Conservation (phyloP, 2,113 vertebrate genomes). For the Lampris megalopsis region DNA sequence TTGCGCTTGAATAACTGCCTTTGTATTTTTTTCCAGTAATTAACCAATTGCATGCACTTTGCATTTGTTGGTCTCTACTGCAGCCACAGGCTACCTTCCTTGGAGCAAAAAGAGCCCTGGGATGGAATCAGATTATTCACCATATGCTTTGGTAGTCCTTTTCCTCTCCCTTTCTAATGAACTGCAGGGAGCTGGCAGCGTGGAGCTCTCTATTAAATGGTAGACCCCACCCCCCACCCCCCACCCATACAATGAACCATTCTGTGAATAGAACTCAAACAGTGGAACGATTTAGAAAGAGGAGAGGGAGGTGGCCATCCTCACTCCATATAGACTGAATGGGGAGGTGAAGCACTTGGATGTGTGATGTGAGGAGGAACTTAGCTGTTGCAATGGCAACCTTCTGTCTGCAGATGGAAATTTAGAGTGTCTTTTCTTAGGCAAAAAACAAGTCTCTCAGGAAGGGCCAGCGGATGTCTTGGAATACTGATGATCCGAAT, state of each 20-base stretch:
- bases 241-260: conserved; percentile 24
- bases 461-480: conserved; percentile 37
- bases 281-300: conserved; percentile 48
- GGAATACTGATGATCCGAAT: conserved; percentile 34
- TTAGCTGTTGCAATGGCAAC: conserved; percentile 54
- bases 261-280: conserved; percentile 30
- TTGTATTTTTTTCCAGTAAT: conserved; percentile 70
- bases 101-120: conserved; percentile 7
- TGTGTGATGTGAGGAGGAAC: conserved; percentile 47
- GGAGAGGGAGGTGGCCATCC: conserved; percentile 70
- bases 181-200: conserved; percentile 40
- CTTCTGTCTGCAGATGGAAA: conserved; percentile 51
- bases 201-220: conserved; percentile 17
- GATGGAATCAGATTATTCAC: conserved; percentile 34
- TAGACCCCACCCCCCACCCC: neutral
- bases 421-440: conserved; percentile 56
- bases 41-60: conserved; percentile 35
- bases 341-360: conserved; percentile 40
- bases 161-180: conserved; percentile 57
- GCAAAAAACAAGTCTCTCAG: conserved; percentile 62
- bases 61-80: neutral
- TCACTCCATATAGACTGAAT: conserved; percentile 35
- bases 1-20: conserved; percentile 64
- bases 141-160: conserved; percentile 48
- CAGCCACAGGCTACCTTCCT: conserved; percentile 15